Evolutionary conservation across 2,888 invertebrate species (phyloP), one percentile per base, ranked within the genome.

Genomic region (Eledone cirrhosa): DNA sequence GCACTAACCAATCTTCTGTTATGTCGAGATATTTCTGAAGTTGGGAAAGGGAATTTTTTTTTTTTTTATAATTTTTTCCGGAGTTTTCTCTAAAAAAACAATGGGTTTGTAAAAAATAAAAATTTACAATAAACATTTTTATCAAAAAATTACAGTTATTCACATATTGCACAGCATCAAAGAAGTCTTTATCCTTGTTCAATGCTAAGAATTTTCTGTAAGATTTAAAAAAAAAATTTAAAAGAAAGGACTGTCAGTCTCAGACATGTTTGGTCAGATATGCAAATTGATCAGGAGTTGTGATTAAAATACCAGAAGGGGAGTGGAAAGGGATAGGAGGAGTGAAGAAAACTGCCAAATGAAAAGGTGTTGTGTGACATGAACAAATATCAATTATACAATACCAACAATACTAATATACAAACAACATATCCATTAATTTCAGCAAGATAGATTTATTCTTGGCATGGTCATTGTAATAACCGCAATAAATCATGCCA

Each of bases 111-210:
- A 76, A 76, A 76, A 76, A 76, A 76, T 76, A 76, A 76, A 41
- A 76, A 76, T 76, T 76, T 76, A 48, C 76, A 76, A 76, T 76
- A 76, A 76, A 76, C 76, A 41, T 72, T 76, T 76, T 76, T 76
- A 48, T 76, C 76, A 76, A 76, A 74, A 76, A 76, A 47, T 48
- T 76, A 48, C 76, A 76, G 16, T 76, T 76, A 76, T 76, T 76
- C 76, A 76, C 76, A 76, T 76, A 76, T 76, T 76, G 76, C 76
- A 76, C 48, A 75, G 75, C 75, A 75, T 75, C 47, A 48, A 75
- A n/a, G 27, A 41, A 13, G 33, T 69, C 33, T 69, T 16, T 33
- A 69, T 22, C 33, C n/a, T 41, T 33, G 22, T 72, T 69, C 22
- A 31, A 33, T 29, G n/a, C 33, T 31, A 8, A 29, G 14, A 31